phyloP scores from a whole-genome alignment of 2,888 invertebrate species.

The Ptycholaimellus sp. region DNA sequence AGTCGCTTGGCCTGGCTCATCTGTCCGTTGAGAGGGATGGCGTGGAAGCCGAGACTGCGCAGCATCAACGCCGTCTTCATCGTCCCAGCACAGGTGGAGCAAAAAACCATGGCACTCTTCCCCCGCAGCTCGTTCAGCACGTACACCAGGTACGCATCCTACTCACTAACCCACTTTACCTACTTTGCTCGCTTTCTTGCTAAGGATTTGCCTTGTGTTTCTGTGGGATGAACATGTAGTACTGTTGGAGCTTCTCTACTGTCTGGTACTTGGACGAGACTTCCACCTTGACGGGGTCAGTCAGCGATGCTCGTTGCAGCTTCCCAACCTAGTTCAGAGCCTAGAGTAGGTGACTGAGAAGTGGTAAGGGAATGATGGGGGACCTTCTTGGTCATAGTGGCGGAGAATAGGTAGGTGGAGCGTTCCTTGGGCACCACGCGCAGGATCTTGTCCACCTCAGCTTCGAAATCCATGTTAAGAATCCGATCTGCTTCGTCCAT shows the following conservation, averaged over 20 bases:
- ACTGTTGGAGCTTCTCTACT: conserved; percentile 79
- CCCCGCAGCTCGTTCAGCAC: conserved; percentile 72
- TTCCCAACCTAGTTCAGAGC: conserved; percentile 43
- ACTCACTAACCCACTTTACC: conserved; percentile 12
- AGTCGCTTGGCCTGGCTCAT: conserved; percentile 91
- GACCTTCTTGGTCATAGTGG: conserved; percentile 72
- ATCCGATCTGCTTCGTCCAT: conserved; percentile 99
- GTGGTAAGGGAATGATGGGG: background rate
- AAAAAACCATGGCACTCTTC: conserved; percentile 88
- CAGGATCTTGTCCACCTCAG: conserved; percentile 72
- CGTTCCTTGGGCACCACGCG: conserved; percentile 70
- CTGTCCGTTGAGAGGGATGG: conserved; percentile 92
- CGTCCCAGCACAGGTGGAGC: conserved; percentile 74
- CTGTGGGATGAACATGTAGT: conserved; percentile 74
- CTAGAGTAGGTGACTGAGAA: background rate
- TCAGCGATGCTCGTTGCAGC: conserved; percentile 71
- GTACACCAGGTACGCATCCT: conserved; percentile 86
- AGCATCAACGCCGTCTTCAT: conserved; percentile 64
- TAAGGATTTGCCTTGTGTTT: conserved; percentile 81
- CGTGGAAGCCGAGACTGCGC: conserved; percentile 65
- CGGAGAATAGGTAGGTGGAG: conserved; percentile 76
- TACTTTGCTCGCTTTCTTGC: no score
- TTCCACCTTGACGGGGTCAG: conserved; percentile 81
- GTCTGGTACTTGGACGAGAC: conserved; percentile 88
- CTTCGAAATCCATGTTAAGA: conserved; percentile 94